Percentiles rank a stretch among this genome's conserved stretches.
phyloP scores from a whole-genome alignment of 2,113 vertebrate species.

The Microcebus tavaratra region DNA sequence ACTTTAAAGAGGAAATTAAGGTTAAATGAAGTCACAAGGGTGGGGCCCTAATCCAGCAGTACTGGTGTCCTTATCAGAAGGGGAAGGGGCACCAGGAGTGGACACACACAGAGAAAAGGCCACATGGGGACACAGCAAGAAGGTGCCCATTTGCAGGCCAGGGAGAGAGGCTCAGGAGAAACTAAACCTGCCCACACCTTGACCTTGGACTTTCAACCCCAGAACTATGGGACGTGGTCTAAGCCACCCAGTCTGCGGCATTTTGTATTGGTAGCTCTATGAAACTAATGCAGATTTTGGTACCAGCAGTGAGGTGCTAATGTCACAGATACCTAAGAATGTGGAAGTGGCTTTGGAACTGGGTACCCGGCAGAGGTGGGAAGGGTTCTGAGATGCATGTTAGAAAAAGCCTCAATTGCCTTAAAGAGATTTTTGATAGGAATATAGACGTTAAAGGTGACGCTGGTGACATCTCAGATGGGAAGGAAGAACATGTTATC shows the following conservation, averaged over 20 bases:
- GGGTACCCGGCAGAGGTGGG: not conserved
- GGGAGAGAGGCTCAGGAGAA: not conserved
- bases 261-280: not conserved
- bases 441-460: not conserved
- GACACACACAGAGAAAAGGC: not conserved
- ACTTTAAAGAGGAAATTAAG: not conserved
- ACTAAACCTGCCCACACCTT: not conserved
- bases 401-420: not conserved
- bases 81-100: not conserved
- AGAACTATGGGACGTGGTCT: not conserved
- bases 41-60: not conserved
- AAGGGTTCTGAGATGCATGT: not conserved
- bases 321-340: not conserved
- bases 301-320: not conserved
- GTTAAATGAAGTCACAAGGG: not conserved
- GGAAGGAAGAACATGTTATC: not conserved
- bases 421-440: not conserved
- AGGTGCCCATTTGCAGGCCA: not conserved
- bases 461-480: not conserved
- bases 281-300: not conserved
- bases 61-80: not conserved
- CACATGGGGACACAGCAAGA: not conserved
- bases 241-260: not conserved
- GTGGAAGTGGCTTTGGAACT: not conserved
- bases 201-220: not conserved